Conservation (phyloP, 2,797 vertebrate species). For the Ceryle rudis region DNA sequence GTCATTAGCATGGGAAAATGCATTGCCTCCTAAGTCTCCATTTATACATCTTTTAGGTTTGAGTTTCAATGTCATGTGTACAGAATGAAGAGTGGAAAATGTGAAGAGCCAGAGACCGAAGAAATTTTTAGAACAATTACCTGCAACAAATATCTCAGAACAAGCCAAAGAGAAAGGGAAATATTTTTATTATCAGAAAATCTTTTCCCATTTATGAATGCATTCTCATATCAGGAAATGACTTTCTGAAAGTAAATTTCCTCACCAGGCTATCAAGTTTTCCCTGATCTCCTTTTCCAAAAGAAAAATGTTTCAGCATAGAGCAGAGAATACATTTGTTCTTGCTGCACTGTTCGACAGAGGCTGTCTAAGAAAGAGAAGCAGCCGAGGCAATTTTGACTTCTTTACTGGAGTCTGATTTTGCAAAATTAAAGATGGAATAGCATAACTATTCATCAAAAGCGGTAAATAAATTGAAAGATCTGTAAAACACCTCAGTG, state of each 20-base stretch:
- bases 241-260: slow-evolving; percentile 53
- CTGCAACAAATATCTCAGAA: slow-evolving; percentile 32
- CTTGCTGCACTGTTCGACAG: not conserved
- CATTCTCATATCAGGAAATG: slow-evolving; percentile 5
- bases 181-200: slow-evolving; percentile 28
- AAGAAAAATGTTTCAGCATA: not conserved
- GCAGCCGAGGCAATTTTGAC: not conserved
- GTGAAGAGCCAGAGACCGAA: not conserved
- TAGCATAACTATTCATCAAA: not conserved
- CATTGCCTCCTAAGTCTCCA: not conserved
- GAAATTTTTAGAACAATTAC: slow-evolving; percentile 30
- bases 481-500: not conserved
- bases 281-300: not conserved
- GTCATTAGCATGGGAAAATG: not conserved
- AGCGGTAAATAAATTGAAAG: not conserved
- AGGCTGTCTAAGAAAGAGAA: not conserved
- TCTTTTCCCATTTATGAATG: slow-evolving; percentile 33
- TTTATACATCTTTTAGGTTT: not conserved
- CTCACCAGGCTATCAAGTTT: not conserved
- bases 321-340: not conserved
- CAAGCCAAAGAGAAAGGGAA: slow-evolving; percentile 27
- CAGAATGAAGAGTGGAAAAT: not conserved
- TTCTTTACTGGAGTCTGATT: not conserved
- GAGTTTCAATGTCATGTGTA: not conserved
- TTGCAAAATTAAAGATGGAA: not conserved